Percentiles rank a stretch among this genome's conserved stretches.
phyloP scores from a whole-genome alignment of 2,797 vertebrate genomes.

The Falco peregrinus region DNA sequence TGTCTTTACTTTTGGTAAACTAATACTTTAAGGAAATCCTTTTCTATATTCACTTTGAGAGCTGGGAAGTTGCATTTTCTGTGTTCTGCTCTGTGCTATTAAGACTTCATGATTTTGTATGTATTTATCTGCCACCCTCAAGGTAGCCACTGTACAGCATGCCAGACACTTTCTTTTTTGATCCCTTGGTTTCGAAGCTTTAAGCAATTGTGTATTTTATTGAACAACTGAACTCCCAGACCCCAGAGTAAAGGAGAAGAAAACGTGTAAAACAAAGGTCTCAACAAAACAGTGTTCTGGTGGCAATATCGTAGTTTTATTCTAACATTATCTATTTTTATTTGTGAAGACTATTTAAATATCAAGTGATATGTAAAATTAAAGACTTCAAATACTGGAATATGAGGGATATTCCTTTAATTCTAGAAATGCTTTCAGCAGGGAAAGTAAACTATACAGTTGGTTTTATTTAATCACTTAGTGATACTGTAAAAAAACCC shows the following conservation, averaged over 20 bases:
- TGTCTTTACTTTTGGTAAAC: not conserved
- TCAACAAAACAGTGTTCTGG: not conserved
- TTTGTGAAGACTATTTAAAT: not conserved
- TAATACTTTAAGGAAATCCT: conserved; percentile 6
- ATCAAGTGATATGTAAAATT: not conserved
- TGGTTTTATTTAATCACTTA: conserved; percentile 9
- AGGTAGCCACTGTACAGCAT: not conserved
- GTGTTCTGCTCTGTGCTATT: not conserved
- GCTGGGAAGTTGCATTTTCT: not conserved
- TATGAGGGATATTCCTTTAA: not conserved
- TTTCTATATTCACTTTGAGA: not conserved
- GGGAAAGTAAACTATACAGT: not conserved
- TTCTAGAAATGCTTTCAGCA: not conserved
- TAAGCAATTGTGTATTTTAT: not conserved
- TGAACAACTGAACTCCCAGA: not conserved
- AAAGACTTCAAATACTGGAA: not conserved
- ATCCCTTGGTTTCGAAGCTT: not conserved
- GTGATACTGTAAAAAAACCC: conserved; percentile 16
- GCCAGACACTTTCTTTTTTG: not conserved
- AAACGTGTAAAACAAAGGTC: not conserved
- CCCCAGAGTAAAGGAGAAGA: not conserved
- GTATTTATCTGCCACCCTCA: not conserved
- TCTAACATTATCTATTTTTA: not conserved
- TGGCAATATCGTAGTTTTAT: not conserved
- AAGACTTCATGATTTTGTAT: not conserved